phyloP scores from a whole-genome alignment of 2,113 vertebrate genomes.

The Pelecanus crispus region DNA sequence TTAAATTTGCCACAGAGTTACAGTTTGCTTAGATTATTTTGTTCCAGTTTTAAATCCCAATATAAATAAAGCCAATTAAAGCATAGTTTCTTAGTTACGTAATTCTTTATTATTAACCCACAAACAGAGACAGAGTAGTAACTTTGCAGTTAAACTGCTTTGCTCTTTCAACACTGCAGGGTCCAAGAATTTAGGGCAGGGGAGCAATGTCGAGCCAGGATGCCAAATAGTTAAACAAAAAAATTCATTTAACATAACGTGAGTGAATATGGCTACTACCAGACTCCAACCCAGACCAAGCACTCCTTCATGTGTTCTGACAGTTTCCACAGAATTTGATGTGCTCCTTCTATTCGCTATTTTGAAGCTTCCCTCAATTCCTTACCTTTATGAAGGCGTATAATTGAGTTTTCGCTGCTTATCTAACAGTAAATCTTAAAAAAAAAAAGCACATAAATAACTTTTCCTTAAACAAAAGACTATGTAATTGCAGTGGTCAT shows the following conservation, averaged over 20 bases:
- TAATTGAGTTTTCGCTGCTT: background rate
- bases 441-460: background rate
- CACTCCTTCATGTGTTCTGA: rapidly evolving
- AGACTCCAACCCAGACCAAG: background rate
- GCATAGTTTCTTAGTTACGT: background rate
- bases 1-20: background rate
- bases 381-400: background rate
- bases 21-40: background rate
- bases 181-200: background rate
- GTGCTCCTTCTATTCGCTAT: background rate
- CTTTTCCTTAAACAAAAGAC: background rate
- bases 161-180: background rate
- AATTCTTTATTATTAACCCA: background rate
- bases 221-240: background rate
- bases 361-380: background rate
- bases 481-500: background rate
- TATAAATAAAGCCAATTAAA: background rate
- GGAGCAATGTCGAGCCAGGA: background rate
- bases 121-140: background rate
- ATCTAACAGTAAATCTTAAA: background rate
- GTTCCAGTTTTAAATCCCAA: background rate
- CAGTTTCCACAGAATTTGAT: background rate
- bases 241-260: background rate
- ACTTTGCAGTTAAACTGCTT: background rate
- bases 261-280: background rate